Conservation (phyloP, 2,113 vertebrate genomes). For the Nannobrachium achirus region DNA sequence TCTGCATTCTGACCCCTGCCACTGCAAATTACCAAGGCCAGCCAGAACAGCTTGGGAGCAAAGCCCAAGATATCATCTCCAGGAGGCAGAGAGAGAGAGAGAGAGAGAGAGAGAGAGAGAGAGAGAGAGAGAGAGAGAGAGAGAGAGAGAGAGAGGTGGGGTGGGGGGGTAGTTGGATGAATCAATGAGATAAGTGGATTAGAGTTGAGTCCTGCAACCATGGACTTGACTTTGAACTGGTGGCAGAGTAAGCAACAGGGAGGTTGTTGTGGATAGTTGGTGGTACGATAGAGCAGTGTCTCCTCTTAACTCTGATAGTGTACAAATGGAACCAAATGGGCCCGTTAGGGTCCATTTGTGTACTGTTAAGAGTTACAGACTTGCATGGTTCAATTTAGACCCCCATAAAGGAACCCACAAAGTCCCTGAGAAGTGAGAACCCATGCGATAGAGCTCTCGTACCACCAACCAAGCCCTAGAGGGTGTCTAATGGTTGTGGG, state of each 20-base stretch:
- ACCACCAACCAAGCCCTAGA: too few relatives aligned
- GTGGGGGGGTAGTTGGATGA: conserved; percentile 33
- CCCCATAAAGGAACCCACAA: conserved; percentile 18
- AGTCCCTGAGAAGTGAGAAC: too few relatives aligned
- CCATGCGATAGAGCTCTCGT: too few relatives aligned
- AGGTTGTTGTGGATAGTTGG: conserved; percentile 4
- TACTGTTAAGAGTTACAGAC: too few relatives aligned
- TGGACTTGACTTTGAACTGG: conserved; percentile 35
- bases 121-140: background rate
- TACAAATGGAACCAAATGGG: too few relatives aligned
- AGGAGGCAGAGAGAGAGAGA: conserved; percentile 19
- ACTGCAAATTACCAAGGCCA: conserved; percentile 35
- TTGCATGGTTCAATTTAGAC: too few relatives aligned
- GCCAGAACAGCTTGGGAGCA: conserved; percentile 12
- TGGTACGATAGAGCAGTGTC: conserved; percentile 10
- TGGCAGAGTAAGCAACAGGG: conserved; percentile 14
- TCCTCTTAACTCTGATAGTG: too few relatives aligned
- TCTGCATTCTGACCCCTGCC: conserved; percentile 50
- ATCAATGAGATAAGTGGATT: conserved; percentile 59
- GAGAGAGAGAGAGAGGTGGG: conserved; percentile 24
- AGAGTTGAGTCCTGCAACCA: conserved; percentile 27
- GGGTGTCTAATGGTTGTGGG: too few relatives aligned
- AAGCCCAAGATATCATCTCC: conserved; percentile 42
- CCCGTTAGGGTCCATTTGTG: too few relatives aligned
- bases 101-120: conserved; percentile 10